Evolutionary conservation across 1,140 invertebrate genomes (phyloP).

Genomic region (Cecropterus lyciades): DNA sequence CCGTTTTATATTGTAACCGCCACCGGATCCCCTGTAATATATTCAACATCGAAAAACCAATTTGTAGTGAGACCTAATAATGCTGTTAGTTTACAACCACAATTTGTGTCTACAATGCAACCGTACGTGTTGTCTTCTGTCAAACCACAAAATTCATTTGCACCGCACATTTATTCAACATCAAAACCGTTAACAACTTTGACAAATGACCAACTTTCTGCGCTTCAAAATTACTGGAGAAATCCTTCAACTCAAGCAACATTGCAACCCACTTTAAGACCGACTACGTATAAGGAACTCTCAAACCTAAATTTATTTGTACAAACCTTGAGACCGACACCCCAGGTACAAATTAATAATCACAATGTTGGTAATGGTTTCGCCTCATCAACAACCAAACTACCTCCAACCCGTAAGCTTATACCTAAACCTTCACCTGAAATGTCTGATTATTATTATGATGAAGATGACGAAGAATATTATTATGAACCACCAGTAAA

Average conservation of each 20-base stretch:
- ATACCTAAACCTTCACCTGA: slow-evolving; percentile 83
- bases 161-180: slow-evolving; percentile 56
- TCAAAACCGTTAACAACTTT: slow-evolving; percentile 61
- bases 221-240: slow-evolving; percentile 70
- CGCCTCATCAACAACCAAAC: slow-evolving; percentile 49
- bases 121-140: slow-evolving; percentile 57
- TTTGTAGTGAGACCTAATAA: slow-evolving; percentile 44
- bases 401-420: slow-evolving; percentile 66
- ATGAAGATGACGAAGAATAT: slow-evolving; percentile 82
- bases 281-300: slow-evolving; percentile 46
- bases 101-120: slow-evolving; percentile 48
- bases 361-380: slow-evolving; percentile 39
- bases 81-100: slow-evolving; percentile 43
- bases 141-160: slow-evolving; percentile 52
- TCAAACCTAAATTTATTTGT: slow-evolving; percentile 51
- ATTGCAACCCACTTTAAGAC: slow-evolving; percentile 52
- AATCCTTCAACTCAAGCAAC: slow-evolving; percentile 51
- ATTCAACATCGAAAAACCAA: slow-evolving; percentile 58
- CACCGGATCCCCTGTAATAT: slow-evolving; percentile 47
- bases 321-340: slow-evolving; percentile 50
- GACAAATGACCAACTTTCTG: slow-evolving; percentile 63
- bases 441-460: slow-evolving; percentile 84
- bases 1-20: slow-evolving; percentile 53
- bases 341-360: slow-evolving; percentile 43
- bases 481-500: slow-evolving; percentile 85